Conservation (phyloP, 2,113 vertebrate species). For the Apodemus sylvaticus region DNA sequence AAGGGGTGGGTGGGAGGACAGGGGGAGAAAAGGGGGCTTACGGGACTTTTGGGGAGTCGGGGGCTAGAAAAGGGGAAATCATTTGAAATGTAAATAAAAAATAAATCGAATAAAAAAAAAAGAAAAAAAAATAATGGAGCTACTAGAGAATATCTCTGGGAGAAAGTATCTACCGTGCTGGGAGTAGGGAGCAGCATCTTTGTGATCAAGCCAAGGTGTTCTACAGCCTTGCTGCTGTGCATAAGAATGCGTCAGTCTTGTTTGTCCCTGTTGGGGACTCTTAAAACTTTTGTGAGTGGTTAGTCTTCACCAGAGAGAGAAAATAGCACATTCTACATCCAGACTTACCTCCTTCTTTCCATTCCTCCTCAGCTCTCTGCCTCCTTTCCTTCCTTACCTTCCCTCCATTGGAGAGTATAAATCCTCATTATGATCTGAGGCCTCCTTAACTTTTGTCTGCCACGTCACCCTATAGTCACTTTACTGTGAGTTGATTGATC, state of each 20-base stretch:
- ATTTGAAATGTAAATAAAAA: no score
- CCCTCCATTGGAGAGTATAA: no score
- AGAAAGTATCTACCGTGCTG: neutral
- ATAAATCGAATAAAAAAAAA: no score
- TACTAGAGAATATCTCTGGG: neutral
- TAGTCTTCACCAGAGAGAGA: neutral
- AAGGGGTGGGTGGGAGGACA: no score
- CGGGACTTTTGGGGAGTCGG: no score
- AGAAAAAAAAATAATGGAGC: no score
- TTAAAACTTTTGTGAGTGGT: neutral
- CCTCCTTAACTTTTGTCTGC: neutral
- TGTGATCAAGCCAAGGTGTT: neutral
- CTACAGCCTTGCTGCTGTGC: neutral
- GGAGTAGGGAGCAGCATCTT: neutral
- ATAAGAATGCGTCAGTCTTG: neutral
- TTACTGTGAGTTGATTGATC: neutral
- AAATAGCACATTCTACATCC: no score
- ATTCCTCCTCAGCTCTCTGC: no score
- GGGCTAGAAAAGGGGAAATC: no score
- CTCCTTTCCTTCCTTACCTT: neutral
- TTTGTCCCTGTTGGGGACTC: neutral
- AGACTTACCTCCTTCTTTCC: neutral
- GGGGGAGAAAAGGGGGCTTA: no score
- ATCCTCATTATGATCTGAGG: neutral
- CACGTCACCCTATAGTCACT: neutral